A percentile compares a stretch with the other conserved stretches of the same genome.
Conservation (phyloP, 2,113 vertebrate species). For the Riparia riparia region DNA sequence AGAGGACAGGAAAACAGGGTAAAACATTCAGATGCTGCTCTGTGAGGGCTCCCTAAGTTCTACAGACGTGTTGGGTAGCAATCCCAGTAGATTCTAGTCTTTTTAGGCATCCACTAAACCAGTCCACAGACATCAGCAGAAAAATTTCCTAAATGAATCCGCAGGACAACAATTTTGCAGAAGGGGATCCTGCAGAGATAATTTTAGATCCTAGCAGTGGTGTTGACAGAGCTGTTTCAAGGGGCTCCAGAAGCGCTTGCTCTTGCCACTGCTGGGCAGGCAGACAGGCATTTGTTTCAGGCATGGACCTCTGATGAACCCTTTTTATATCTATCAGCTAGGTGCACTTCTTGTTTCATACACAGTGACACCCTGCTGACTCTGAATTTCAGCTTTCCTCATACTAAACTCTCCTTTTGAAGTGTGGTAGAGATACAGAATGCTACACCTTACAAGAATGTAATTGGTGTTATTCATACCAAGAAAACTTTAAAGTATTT, state of each 20-base stretch:
- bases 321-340: background rate
- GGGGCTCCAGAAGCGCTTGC: too few species aligned
- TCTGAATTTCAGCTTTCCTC: background rate
- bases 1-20: background rate
- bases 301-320: background rate
- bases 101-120: background rate
- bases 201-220: background rate
- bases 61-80: background rate
- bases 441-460: background rate
- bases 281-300: background rate
- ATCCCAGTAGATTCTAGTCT: background rate
- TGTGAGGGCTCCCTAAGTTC: background rate
- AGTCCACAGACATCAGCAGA: background rate
- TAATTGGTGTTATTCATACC: background rate
- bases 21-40: background rate
- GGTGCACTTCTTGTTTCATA: background rate
- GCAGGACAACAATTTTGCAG: background rate
- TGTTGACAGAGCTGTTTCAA: background rate
- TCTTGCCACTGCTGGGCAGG: background rate
- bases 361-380: background rate
- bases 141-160: background rate
- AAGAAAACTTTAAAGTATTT: background rate
- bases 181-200: background rate
- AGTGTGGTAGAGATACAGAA: background rate
- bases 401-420: background rate